Base-by-base conservation (phyloP, 2,113 vertebrate genomes). In the Rhadina sibilatrix region DNA sequence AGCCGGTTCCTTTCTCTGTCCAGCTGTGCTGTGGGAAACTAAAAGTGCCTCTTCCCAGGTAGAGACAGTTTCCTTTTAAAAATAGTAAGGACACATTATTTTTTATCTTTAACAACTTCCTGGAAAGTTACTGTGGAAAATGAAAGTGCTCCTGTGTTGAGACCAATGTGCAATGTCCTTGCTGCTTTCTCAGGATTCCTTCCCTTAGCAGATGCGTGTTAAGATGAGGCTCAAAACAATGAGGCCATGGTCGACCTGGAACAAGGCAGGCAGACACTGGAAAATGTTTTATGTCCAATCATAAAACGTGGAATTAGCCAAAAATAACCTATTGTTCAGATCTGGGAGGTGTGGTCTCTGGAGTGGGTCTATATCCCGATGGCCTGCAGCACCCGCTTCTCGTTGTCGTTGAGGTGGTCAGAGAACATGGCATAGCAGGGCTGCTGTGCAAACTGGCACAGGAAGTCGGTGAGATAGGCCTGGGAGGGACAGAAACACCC, bases 381-480 rank as follows among this genome's bases (percentile, higher is more conserved):
- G 63, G 99, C 98, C 96, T 99, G 99, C 60, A 99, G 97, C 46
- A 99, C 98, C 87, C 99, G 98, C 98, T 98, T 98, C 91, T 99
- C 99, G 0, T 97, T 97, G 94, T 98, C 99, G 93, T 99, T 99
- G 93, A 99, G 98, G 96, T 99, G 99, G 93, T 99, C 98, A 30
- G 99, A 99, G 97, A 99, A 99, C 98, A 99, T 98, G 75, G 98
- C 98, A 95, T 99, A 99, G 97, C 99, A 99, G 7, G 99, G 99
- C 96, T 99, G 99, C 98, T 99, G 99, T 33, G 99, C 98, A 91
- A 99, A 99, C 98, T 99, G 99, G 57, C 98, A 99, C 93, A 99
- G 98, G 98, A 99, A 99, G 77, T 99, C 99, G 3, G 99, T 99
- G 95, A 99, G 98, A 95, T 99, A 99, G 12, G 99, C 99, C 99